Evolutionary conservation across 2,888 invertebrate species (phyloP).

Genomic region (Rhingia campestris): DNA sequence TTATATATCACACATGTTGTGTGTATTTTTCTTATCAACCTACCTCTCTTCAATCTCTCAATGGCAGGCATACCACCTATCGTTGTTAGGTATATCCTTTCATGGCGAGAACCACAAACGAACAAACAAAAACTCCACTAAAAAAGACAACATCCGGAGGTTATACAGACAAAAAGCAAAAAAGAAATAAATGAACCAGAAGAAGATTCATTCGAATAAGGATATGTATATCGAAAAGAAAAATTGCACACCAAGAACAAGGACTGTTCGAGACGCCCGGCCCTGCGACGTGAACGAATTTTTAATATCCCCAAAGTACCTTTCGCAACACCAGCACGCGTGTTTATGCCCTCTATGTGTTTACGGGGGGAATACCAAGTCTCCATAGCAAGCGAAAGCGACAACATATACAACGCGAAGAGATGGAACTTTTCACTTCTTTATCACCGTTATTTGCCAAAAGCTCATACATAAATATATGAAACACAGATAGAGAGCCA

Average conservation of each 20-base stretch:
- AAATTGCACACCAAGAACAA: constrained; percentile 44
- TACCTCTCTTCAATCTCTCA: constrained; percentile 29
- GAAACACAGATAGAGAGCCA: constrained; percentile 39
- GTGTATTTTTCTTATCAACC: constrained; percentile 53
- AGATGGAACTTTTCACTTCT: constrained; percentile 47
- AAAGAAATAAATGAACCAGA: constrained; percentile 10
- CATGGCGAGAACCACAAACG: background rate
- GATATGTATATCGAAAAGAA: constrained; percentile 67
- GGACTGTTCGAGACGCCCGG: background rate
- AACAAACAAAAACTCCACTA: constrained; percentile 23
- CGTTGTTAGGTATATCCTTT: constrained; percentile 16
- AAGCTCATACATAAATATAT: constrained; percentile 42
- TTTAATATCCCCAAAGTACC: constrained; percentile 53
- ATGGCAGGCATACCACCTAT: constrained; percentile 18
- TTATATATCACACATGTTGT: constrained; percentile 59
- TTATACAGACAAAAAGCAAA: background rate
- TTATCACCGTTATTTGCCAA: constrained; percentile 56
- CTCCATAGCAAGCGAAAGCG: constrained; percentile 25
- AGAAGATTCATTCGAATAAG: constrained; percentile 47
- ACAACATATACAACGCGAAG: background rate
- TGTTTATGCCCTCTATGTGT: constrained; percentile 13
- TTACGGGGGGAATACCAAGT: constrained; percentile 60
- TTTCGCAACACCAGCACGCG: background rate
- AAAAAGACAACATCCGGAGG: constrained; percentile 7
- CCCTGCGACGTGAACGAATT: constrained; percentile 53